Percentiles rank a stretch among this genome's conserved stretches.
These are phyloP conservation scores for Leptinotarsa tumamoca DNA, from an alignment of 2,888 invertebrate genomes.

Conservation along the genomic window DNA sequence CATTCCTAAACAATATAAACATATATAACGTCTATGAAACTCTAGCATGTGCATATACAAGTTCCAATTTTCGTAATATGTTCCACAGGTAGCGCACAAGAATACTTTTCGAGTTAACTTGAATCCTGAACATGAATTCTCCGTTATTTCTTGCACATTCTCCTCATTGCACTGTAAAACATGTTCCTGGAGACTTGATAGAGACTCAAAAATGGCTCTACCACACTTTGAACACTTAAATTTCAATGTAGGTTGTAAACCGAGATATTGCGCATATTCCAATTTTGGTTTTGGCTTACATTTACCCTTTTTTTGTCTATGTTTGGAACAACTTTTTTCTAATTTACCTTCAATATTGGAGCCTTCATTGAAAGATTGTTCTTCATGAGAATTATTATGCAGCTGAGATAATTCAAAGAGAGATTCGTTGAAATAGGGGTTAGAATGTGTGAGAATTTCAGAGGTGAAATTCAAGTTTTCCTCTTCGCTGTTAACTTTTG, in stretches of 20 bases:
- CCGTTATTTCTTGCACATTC: constrained; percentile 54
- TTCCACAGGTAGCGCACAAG: constrained; percentile 84
- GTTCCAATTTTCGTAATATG: constrained; percentile 89
- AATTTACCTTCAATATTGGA: constrained; percentile 25
- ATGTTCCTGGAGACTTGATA: constrained; percentile 78
- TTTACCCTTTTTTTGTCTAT: constrained; percentile 48
- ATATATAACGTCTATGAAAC: constrained; percentile 84
- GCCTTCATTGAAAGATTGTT: constrained; percentile 31
- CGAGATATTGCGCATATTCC: constrained; percentile 80
- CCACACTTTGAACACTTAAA: constrained; percentile 82
- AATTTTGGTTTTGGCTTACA: constrained; percentile 59
- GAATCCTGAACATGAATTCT: constrained; percentile 69
- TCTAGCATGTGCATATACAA: constrained; percentile 87
- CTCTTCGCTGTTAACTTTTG: constrained; percentile 30
- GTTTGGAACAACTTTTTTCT: constrained; percentile 37
- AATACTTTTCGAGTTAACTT: constrained; percentile 83
- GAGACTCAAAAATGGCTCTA: constrained; percentile 75
- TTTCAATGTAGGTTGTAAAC: constrained; percentile 78
- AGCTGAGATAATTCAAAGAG: constrained; percentile 63
- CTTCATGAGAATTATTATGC: constrained; percentile 50
- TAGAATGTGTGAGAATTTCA: constrained; percentile 56
- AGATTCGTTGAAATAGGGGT: constrained; percentile 64
- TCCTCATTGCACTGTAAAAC: constrained; percentile 71
- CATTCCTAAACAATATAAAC: constrained; percentile 86
- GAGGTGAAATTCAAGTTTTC: constrained; percentile 39